phyloP scores from a whole-genome alignment of 2,113 vertebrate genomes.

The Laterallus jamaicensis region DNA sequence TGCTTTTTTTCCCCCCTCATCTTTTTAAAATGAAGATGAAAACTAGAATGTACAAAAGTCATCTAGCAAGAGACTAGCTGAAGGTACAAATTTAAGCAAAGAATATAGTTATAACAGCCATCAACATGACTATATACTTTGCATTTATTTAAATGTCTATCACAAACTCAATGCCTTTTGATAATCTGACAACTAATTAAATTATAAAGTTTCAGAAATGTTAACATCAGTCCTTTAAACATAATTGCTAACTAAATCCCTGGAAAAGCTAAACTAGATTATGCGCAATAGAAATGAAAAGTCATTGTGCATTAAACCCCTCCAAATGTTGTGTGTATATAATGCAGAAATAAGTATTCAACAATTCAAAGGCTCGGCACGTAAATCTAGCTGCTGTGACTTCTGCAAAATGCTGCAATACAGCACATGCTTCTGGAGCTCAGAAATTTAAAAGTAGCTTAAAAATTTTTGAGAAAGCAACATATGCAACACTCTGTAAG shows the following conservation, averaged over 20 bases:
- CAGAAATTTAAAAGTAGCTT: background rate
- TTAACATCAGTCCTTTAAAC: constrained; percentile 69
- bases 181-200: constrained; percentile 74
- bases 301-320: constrained; percentile 63
- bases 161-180: constrained; percentile 71
- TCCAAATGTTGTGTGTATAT: constrained; percentile 66
- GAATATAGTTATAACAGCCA: constrained; percentile 64
- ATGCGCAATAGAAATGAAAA: constrained; percentile 60
- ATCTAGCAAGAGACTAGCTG: constrained; percentile 67
- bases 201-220: constrained; percentile 72
- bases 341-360: constrained; percentile 61
- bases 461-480: background rate
- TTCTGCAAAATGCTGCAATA: background rate
- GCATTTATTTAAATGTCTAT: constrained; percentile 73
- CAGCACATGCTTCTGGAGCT: background rate
- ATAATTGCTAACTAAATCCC: constrained; percentile 64
- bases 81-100: constrained; percentile 71
- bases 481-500: background rate
- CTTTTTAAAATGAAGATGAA: constrained; percentile 72
- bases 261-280: constrained; percentile 67
- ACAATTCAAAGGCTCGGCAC: constrained; percentile 15
- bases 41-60: constrained; percentile 70
- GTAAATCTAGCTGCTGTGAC: constrained; percentile 1
- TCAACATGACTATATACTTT: constrained; percentile 66
- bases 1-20: constrained; percentile 69